A percentile compares a stretch with the other conserved stretches of the same genome.
These are phyloP conservation scores for Oscheius sp. DNA, from an alignment of 2,888 invertebrate species.

Conservation along the genomic window DNA sequence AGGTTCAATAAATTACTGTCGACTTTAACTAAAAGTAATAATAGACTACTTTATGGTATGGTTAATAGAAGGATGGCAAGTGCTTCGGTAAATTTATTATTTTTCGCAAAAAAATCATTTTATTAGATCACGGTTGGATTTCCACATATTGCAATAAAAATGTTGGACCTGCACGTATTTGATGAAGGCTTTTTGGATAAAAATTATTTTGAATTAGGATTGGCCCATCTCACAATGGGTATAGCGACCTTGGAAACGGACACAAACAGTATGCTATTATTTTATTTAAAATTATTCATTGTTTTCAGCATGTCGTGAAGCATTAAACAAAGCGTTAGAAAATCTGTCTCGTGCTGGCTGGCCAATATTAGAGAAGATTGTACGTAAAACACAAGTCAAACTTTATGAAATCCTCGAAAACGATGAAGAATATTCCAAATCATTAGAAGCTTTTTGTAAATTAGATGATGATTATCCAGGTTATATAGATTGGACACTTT, in stretches of 20 bases:
- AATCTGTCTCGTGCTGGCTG: conserved; percentile 20
- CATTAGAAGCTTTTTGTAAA: neutral
- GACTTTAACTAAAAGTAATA: neutral
- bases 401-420: neutral
- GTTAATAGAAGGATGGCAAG: neutral
- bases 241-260: too few relatives aligned
- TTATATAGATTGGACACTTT: conserved; percentile 22
- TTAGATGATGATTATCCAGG: conserved; percentile 32
- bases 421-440: neutral
- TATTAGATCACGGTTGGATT: neutral
- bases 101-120: neutral
- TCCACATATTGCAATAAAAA: neutral
- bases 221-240: neutral
- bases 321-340: too few relatives aligned
- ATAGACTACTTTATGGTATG: neutral
- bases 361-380: conserved; percentile 41
- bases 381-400: neutral
- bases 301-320: too few relatives aligned
- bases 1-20: neutral
- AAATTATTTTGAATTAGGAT: neutral
- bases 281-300: too few relatives aligned
- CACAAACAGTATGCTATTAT: too few relatives aligned
- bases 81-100: neutral
- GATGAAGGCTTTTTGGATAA: neutral
- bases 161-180: neutral